Percentiles rank a stretch among this genome's conserved stretches.
Conservation (phyloP, 2,888 invertebrate genomes). For the Parnassius orleans region DNA sequence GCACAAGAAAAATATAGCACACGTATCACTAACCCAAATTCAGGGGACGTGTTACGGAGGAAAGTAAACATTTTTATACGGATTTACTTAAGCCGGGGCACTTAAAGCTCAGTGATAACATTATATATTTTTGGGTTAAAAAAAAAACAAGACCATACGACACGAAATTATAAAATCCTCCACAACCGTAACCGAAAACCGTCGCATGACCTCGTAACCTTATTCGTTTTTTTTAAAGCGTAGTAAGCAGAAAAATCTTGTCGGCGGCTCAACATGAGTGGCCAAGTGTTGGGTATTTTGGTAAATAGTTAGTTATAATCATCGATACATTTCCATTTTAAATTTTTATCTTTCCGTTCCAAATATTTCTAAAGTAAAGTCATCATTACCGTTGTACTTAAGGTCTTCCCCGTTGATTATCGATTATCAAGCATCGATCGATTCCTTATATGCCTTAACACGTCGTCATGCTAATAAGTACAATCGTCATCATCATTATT, state of each 20-base stretch:
- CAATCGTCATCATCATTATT: no score
- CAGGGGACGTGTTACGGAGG: not conserved
- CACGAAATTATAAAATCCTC: conserved; percentile 7
- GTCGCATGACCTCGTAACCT: conserved; percentile 58
- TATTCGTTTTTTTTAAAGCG: conserved; percentile 59
- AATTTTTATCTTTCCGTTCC: no score
- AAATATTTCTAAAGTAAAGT: no score
- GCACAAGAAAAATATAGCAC: not conserved
- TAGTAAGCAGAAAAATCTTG: conserved; percentile 58
- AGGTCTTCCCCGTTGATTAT: no score
- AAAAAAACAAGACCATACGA: conserved; percentile 4
- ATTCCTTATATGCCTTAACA: no score
- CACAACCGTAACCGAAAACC: conserved; percentile 42
- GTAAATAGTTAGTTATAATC: conserved; percentile 27
- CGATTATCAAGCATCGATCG: no score
- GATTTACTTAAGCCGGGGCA: not conserved
- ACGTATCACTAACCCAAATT: not conserved
- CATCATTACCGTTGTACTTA: no score
- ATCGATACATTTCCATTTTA: conserved; percentile 32
- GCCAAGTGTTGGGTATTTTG: conserved; percentile 37
- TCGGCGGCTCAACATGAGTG: conserved; percentile 34
- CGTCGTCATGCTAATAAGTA: no score
- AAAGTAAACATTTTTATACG: conserved; percentile 1
- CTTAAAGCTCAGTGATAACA: not conserved
- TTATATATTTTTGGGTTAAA: conserved; percentile 6